These are phyloP conservation scores for Antheraea assamensis DNA, from an alignment of 2,888 invertebrate genomes.

Conservation along the genomic window DNA sequence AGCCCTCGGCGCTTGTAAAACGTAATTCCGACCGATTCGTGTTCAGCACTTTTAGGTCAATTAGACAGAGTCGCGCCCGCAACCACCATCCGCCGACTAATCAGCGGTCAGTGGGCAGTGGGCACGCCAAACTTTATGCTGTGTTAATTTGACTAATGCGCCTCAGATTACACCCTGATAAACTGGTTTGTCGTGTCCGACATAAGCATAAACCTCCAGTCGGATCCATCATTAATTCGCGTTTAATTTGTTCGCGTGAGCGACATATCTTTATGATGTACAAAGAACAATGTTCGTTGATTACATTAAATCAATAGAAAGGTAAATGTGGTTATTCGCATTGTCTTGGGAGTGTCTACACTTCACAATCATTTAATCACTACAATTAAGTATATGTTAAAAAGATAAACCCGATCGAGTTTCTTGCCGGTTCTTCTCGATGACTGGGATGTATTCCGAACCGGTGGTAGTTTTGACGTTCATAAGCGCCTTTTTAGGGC, in stretches of 20 bases:
- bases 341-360: not conserved
- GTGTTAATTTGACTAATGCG: constrained; percentile 83
- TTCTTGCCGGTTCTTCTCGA: too few species aligned
- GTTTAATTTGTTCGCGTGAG: constrained; percentile 46
- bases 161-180: constrained; percentile 68
- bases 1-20: constrained; percentile 67
- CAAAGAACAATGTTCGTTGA: not conserved
- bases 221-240: constrained; percentile 58
- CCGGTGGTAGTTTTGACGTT: too few species aligned
- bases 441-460: too few species aligned
- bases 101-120: constrained; percentile 66
- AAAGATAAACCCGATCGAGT: too few species aligned
- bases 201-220: constrained; percentile 46
- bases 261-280: constrained; percentile 14
- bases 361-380: too few species aligned
- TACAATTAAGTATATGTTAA: too few species aligned
- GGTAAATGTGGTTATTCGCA: not conserved
- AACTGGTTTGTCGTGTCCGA: constrained; percentile 57
- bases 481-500: too few species aligned
- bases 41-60: constrained; percentile 81
- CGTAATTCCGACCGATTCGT: constrained; percentile 78
- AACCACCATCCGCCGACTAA: constrained; percentile 60
- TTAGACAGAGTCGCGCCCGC: constrained; percentile 79
- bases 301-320: not conserved
- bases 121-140: constrained; percentile 77